These are phyloP conservation scores for Drosophila tropicalis DNA, from an alignment of 1,140 invertebrate genomes.

Conservation along the genomic window DNA sequence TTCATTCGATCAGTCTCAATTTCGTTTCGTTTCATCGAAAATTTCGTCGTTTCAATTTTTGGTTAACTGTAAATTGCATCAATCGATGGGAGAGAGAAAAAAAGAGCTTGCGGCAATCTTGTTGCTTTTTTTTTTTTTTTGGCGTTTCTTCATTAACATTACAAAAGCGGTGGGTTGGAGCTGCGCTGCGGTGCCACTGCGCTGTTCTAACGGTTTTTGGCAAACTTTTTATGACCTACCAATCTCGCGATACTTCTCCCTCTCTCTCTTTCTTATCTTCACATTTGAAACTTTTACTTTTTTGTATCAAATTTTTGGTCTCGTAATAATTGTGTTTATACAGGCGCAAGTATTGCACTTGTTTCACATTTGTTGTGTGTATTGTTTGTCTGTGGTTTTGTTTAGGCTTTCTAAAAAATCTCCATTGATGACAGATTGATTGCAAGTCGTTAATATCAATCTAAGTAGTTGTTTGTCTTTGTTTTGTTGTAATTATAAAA, in stretches of 20 bases:
- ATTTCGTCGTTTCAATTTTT: slow-evolving; percentile 11
- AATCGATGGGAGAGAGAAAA: neutral
- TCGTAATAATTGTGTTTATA: slow-evolving; percentile 74
- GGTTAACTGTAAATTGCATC: slow-evolving; percentile 53
- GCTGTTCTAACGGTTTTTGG: slow-evolving; percentile 72
- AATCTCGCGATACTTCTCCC: neutral
- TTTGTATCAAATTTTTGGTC: slow-evolving; percentile 38
- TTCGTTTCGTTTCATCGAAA: neutral
- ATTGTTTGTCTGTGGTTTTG: neutral
- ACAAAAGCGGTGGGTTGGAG: slow-evolving; percentile 19
- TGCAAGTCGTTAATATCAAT: slow-evolving; percentile 29
- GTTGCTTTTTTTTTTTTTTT: slow-evolving; percentile 25
- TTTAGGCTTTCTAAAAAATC: slow-evolving; percentile 70
- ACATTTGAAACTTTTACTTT: slow-evolving; percentile 57
- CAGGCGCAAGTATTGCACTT: neutral
- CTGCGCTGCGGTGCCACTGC: slow-evolving; percentile 17
- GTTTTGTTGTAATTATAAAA: slow-evolving; percentile 64
- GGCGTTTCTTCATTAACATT: slow-evolving; percentile 43
- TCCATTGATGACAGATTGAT: slow-evolving; percentile 11
- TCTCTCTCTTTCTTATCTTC: neutral
- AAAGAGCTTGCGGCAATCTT: no score
- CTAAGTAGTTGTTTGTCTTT: neutral
- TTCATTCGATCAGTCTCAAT: neutral
- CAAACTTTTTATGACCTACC: slow-evolving; percentile 32
- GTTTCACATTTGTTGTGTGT: neutral